phyloP scores from a whole-genome alignment of 2,888 invertebrate genomes.

The Brachynemurus nebulosus region DNA sequence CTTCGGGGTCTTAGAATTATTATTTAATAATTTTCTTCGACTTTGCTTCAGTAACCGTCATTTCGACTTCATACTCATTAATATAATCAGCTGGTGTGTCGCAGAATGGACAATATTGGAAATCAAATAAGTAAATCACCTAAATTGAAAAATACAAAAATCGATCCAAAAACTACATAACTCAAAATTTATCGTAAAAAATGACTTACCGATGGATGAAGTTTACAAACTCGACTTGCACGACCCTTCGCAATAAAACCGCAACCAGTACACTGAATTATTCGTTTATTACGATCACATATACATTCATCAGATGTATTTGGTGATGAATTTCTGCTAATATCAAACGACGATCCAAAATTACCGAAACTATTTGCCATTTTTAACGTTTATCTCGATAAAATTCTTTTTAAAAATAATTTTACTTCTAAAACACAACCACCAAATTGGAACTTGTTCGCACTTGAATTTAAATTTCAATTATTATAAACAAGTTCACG shows the following conservation, averaged over 20 bases:
- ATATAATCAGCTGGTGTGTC: background rate
- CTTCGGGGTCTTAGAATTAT: background rate
- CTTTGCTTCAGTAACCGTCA: too few relatives aligned
- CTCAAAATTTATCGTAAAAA: background rate
- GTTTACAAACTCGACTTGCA: background rate
- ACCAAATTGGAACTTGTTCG: too few relatives aligned
- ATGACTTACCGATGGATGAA: background rate
- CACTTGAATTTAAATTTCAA: too few relatives aligned
- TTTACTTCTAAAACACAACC: too few relatives aligned
- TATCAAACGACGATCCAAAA: too few relatives aligned
- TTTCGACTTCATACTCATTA: too few relatives aligned
- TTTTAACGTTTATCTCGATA: too few relatives aligned
- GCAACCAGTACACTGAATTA: constrained; percentile 1
- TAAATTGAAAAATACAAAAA: background rate
- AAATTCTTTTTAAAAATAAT: too few relatives aligned
- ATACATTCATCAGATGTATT: background rate
- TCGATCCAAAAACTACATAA: background rate
- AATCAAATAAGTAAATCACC: background rate
- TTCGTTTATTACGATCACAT: background rate
- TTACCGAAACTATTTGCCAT: too few relatives aligned
- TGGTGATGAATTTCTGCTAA: too few relatives aligned
- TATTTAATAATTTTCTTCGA: too few relatives aligned
- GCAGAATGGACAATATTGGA: background rate
- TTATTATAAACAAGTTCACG: too few relatives aligned
- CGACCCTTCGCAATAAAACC: background rate